These are phyloP conservation scores for Drosophila subquinaria DNA, from an alignment of 2,888 invertebrate species.

Conservation along the genomic window DNA sequence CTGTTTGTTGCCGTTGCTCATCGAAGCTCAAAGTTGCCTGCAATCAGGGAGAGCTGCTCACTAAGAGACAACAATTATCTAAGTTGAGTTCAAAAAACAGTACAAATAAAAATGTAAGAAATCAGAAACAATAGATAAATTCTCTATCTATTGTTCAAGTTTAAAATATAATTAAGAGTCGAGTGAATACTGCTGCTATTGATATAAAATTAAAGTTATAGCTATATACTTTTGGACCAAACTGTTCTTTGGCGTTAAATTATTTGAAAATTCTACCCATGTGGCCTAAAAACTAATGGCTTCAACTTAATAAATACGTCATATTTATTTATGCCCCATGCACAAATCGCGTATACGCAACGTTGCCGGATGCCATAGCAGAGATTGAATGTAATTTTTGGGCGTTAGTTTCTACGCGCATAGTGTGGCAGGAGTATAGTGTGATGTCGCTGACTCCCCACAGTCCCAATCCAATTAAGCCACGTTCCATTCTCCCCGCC, in stretches of 20 bases:
- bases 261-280: conserved; percentile 37
- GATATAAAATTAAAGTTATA: conserved; percentile 28
- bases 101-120: background rate
- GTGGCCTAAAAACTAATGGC: conserved; percentile 43
- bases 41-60: conserved; percentile 18
- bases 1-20: conserved; percentile 10
- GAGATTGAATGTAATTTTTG: conserved; percentile 10
- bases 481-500: conserved; percentile 18
- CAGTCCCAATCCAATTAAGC: conserved; percentile 73
- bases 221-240: conserved; percentile 11
- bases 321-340: conserved; percentile 55
- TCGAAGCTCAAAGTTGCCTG: conserved; percentile 31
- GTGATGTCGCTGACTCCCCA: conserved; percentile 23
- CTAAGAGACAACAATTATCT: conserved; percentile 6
- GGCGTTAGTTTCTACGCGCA: conserved; percentile 18
- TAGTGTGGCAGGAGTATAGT: conserved; percentile 10
- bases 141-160: background rate
- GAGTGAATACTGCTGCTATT: conserved; percentile 11
- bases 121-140: background rate
- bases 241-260: conserved; percentile 41
- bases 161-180: conserved; percentile 10
- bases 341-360: conserved; percentile 49
- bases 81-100: background rate
- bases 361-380: conserved; percentile 6
- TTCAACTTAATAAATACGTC: conserved; percentile 52